Conservation (phyloP, 2,888 invertebrate species). For the Drosophila eohydei region DNA sequence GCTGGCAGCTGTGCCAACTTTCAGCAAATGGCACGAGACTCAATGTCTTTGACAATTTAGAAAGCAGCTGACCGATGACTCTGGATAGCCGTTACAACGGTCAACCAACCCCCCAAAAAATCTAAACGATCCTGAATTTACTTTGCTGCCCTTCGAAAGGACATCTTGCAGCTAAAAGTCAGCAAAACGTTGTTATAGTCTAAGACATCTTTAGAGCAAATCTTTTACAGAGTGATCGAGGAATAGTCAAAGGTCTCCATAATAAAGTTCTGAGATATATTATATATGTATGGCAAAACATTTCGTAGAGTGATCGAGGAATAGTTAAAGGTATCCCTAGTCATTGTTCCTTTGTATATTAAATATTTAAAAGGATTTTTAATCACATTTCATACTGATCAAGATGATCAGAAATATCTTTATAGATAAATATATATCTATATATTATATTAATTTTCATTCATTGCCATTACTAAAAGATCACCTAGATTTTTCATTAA, state of each 20-base stretch:
- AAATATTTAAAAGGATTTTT: not conserved
- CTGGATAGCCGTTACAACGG: conserved; percentile 16
- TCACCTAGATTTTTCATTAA: not conserved
- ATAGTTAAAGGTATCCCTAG: not conserved
- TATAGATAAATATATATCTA: not conserved
- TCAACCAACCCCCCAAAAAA: not conserved
- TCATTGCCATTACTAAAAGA: not conserved
- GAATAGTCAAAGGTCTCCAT: not conserved
- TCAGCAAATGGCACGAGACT: conserved; percentile 57
- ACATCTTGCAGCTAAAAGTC: not conserved
- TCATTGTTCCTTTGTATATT: not conserved
- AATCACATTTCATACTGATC: not conserved
- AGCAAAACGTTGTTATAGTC: not conserved
- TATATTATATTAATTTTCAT: not conserved
- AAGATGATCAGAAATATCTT: not conserved
- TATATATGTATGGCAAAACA: no score
- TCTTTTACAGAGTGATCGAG: not conserved
- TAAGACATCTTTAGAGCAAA: not conserved
- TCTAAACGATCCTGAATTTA: not conserved
- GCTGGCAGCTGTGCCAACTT: conserved; percentile 67
- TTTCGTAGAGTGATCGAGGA: not conserved
- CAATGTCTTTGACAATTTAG: conserved; percentile 41
- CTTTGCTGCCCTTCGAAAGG: not conserved
- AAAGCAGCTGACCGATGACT: conserved; percentile 59
- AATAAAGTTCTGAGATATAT: not conserved